Conservation (phyloP, 1,140 invertebrate genomes). For the Scaptomyza pallida region DNA sequence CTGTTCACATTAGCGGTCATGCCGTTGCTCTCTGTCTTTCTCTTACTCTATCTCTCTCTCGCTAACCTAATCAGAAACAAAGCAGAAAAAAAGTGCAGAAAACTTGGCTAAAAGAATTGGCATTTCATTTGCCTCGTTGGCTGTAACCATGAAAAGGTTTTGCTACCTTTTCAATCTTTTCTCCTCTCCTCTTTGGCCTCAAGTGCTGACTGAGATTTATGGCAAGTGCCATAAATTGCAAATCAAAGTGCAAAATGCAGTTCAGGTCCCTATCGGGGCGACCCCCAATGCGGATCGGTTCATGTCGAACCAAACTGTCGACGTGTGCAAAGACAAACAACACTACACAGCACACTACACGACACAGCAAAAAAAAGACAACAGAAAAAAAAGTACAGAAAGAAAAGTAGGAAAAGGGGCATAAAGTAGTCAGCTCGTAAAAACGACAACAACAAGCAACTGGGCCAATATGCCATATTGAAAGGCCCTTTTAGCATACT, state of each 20-base stretch:
- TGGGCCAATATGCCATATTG: constrained; percentile 31
- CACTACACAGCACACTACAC: constrained; percentile 14
- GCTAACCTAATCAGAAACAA: constrained; percentile 33
- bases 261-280: constrained; percentile 21
- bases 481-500: constrained; percentile 16
- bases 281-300: constrained; percentile 20
- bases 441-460: constrained; percentile 45
- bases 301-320: constrained; percentile 36
- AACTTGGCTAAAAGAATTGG: constrained; percentile 31
- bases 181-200: background rate
- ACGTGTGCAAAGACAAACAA: constrained; percentile 47
- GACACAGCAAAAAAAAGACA: constrained; percentile 14
- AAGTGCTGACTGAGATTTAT: constrained; percentile 54
- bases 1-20: constrained; percentile 29
- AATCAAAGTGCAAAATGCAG: constrained; percentile 40
- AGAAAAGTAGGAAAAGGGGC: constrained; percentile 7
- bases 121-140: constrained; percentile 31
- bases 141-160: constrained; percentile 8
- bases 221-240: constrained; percentile 39
- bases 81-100: background rate
- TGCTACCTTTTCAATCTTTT: constrained; percentile 9
- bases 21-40: background rate
- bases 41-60: no score
- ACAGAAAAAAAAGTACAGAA: constrained; percentile 1
- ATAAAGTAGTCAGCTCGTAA: constrained; percentile 51